Conservation (phyloP, 2,113 vertebrate species). For the Rhodinocichla rosea region DNA sequence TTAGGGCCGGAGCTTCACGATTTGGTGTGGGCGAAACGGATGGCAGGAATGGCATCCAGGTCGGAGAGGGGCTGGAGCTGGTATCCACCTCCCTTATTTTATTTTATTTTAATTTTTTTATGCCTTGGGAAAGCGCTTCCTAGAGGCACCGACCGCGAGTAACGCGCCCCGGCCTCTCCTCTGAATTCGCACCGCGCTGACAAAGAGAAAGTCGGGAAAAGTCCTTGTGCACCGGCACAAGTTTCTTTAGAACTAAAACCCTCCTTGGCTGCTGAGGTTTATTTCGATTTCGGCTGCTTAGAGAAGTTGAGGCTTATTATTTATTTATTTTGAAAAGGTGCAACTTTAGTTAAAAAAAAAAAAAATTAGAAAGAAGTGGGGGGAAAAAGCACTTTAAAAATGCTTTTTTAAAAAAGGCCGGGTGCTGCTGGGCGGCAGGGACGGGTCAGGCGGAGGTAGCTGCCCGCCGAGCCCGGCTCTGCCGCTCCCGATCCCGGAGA, state of each 20-base stretch:
- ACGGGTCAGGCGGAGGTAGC: neutral
- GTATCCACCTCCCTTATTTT: neutral
- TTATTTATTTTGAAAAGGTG: neutral
- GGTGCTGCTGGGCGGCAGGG: neutral
- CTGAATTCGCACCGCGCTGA: neutral
- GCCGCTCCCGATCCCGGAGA: neutral
- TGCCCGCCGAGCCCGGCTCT: neutral
- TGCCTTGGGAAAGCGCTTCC: neutral
- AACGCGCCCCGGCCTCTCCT: neutral
- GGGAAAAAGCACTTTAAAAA: neutral
- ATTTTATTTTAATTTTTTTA: neutral
- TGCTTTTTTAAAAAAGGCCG: too few relatives aligned
- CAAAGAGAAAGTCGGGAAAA: conserved; percentile 44
- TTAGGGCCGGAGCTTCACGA: neutral
- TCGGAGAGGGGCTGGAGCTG: neutral
- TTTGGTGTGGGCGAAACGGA: neutral
- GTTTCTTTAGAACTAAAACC: neutral
- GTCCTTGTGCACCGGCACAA: neutral
- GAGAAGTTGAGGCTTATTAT: neutral
- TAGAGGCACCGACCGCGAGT: neutral
- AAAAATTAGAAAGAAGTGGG: accelerated
- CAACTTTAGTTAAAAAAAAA: neutral
- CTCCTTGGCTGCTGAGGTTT: neutral
- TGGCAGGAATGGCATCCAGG: neutral
- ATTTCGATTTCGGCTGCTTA: neutral